Base-by-base conservation (phyloP, 2,113 vertebrate species). In the Elephas maximus region DNA sequence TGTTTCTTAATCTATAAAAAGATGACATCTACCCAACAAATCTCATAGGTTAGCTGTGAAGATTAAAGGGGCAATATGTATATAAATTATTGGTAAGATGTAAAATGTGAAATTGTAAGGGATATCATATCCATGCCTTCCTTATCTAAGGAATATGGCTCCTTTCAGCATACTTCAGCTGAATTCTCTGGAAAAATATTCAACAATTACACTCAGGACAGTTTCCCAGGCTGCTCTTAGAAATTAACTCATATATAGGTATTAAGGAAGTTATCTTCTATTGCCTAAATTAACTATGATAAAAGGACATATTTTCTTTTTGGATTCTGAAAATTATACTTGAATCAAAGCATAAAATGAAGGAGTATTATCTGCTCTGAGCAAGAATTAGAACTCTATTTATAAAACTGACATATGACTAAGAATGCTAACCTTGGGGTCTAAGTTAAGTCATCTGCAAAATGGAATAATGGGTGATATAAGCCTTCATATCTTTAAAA, bases 321-420 rank as follows among this genome's bases (percentile, higher is more conserved):
- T 94, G 30, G 60, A 82, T 67, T 82, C 9, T 5, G 48, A 84
- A 65, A 85, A 71, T 71, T 91, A 88, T 21, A 91, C 37, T 60
- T 80, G 41, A 88, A 53, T 73, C 63, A 45, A 81, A 80, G 37
- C 45, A 74, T 92, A 85, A 92, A 80, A 37, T 85, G 79, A 65
- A 79, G 33, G 41, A 77, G 28, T 30, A 63, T 71, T 76, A 96
- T 41, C 65, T 80, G 74, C 74, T 76, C 45, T 74, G 65, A 60
- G 90, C 60, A 90, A 82, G 51, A 94, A 78, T 90, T 18, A 90
- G 67, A 93, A 95, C 62, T 82, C 93, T 93, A 87, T 82, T 87
- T 87, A 95, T 82, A 88, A 90, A 90, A 87, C 69, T 82, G 94
- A 90, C 76, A 69, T 24, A 62, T 76, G 60, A 87, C 87, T 67